Evolutionary conservation across 2,797 vertebrate genomes (phyloP).

Genomic region (Pangasius macronema): DNA sequence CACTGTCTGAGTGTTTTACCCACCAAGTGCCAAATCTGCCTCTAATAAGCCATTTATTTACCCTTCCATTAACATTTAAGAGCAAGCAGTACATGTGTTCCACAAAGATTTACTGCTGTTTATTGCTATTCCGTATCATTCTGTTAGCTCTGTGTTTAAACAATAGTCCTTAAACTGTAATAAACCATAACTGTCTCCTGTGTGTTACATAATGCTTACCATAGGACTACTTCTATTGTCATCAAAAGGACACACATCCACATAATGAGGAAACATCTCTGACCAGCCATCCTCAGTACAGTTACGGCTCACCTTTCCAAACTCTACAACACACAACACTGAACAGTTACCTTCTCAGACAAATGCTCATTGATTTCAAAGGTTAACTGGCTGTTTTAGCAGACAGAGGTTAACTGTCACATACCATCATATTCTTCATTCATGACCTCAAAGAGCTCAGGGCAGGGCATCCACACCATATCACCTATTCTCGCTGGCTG

Average conservation of each 20-base stretch:
- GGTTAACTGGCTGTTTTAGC: neutral
- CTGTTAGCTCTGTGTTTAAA: neutral
- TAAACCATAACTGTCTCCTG: neutral
- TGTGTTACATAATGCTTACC: conserved; percentile 54
- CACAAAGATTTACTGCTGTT: neutral
- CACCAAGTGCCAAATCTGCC: neutral
- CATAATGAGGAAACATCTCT: conserved; percentile 90
- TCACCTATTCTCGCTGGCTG: conserved; percentile 84
- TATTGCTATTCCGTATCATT: neutral
- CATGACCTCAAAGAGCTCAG: conserved; percentile 85
- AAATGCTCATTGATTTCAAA: neutral
- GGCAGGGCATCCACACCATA: conserved; percentile 87
- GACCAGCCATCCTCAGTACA: conserved; percentile 95
- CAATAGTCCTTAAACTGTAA: neutral
- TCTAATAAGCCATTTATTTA: neutral
- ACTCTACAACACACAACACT: conserved; percentile 64
- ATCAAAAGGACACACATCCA: conserved; percentile 83
- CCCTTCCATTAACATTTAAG: neutral
- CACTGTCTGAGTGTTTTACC: neutral
- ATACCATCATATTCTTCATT: conserved; percentile 80
- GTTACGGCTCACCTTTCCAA: conserved; percentile 88
- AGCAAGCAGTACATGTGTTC: neutral
- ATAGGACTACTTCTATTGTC: conserved; percentile 79
- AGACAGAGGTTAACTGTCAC: conserved; percentile 9
- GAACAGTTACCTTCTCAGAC: neutral